Evolutionary conservation across 2,797 vertebrate genomes (phyloP), one percentile per base, ranked within the genome.

Genomic region (Varecia variegata): DNA sequence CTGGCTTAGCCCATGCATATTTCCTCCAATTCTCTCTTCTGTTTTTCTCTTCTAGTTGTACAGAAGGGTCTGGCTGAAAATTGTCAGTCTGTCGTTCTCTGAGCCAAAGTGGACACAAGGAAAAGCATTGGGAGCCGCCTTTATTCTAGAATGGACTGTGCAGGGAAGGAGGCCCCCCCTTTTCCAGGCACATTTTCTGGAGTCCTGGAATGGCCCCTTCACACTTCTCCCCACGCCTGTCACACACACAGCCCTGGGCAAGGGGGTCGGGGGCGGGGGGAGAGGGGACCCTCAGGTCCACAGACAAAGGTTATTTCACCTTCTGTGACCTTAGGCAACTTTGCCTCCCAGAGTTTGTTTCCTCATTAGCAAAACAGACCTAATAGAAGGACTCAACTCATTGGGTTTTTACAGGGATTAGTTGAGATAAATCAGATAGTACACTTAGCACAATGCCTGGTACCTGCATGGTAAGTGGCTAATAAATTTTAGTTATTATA

Each of bases 351-450:
- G 68, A 47, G 32, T 80, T 90, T 52, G 50, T 30, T 50, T 70
- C 4, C 67, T 95, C 68, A 23, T 92, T 88, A 81, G 80, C 87
- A 56, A 60, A 77, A 14, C 30, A 21, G 68, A 80, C 35, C 43
- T 38, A n/a, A 45, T 38, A 56, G 50, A 67, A 91, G 67, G 54
- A 17, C 56, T 56, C 65, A 40, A 81, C 71, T 85, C 60, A 4
- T 21, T 73, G 76, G 40, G 43, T 18, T 80, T 94, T 84, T 62
- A 56, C 35, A 52, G 71, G 54, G 43, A 82, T 86, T 81, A 50
- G 87, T 40, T 81, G 95, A 86, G 74, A 60, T 65, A 71, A 89
- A 71, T 86, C 74, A 77, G 79, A 88, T 38, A 43, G 83, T 25
- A 7, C 7, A 21, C 91, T 93, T 54, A 89, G 80, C 60, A 40